A percentile compares a stretch with the other conserved stretches of the same genome.
Conservation (phyloP, 92 coral and sea anemone genomes). For the Scolanthus callimorphus region DNA sequence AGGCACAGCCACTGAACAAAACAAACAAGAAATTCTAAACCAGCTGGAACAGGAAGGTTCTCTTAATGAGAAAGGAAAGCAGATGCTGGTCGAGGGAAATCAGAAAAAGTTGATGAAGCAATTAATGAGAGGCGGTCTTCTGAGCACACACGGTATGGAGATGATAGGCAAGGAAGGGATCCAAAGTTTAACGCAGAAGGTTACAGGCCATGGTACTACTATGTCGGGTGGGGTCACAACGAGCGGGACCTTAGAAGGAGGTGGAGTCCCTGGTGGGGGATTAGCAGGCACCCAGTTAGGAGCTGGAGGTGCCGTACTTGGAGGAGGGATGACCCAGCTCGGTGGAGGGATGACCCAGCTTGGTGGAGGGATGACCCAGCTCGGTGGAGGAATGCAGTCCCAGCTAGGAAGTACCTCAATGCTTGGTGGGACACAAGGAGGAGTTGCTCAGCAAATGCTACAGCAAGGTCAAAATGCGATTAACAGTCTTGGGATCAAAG, state of each 20-base stretch:
- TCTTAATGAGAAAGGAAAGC: constrained; percentile 20
- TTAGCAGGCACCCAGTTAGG: constrained; percentile 5
- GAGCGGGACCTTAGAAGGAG: background rate
- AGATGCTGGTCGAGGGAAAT: constrained; percentile 10
- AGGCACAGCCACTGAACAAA: constrained; percentile 33
- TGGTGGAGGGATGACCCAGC: background rate
- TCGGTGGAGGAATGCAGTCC: background rate
- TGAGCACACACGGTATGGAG: constrained; percentile 21
- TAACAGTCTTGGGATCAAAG: too few relatives aligned
- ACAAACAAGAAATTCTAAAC: constrained; percentile 23
- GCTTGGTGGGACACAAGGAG: background rate
- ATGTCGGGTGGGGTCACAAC: background rate
- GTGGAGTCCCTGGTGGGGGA: constrained; percentile 1
- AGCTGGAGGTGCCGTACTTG: background rate
- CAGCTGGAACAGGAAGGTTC: constrained; percentile 10
- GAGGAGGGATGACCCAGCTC: background rate
- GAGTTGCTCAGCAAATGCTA: background rate
- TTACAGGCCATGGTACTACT: constrained; percentile 2
- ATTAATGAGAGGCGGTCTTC: constrained; percentile 12
- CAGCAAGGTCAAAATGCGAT: background rate
- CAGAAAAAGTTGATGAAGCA: constrained; percentile 18
- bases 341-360: background rate
- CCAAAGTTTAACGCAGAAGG: background rate
- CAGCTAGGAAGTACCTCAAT: background rate
- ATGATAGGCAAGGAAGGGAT: constrained; percentile 22